These are phyloP conservation scores for Mastigias papua DNA, from an alignment of 30 jellyfish, hydroid and myxozoan genomes.

Conservation along the genomic window DNA sequence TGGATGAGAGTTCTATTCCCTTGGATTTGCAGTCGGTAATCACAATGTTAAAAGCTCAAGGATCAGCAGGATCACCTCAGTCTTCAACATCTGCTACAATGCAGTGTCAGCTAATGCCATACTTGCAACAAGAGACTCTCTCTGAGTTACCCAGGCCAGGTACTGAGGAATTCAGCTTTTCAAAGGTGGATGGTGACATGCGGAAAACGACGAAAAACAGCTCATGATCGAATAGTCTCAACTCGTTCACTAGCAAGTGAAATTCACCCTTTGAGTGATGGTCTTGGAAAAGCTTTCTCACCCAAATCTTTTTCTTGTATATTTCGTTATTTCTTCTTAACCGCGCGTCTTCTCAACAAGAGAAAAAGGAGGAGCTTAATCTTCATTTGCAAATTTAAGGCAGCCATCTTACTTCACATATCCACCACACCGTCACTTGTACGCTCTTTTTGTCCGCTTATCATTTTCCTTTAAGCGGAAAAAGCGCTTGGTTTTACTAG, in stretches of 20 bases:
- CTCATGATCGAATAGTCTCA: slow-evolving; percentile 26
- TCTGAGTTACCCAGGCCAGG: slow-evolving; percentile 32
- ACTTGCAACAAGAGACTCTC: slow-evolving; percentile 19
- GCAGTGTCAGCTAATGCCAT: neutral
- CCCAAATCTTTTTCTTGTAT: slow-evolving; percentile 31
- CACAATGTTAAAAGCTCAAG: slow-evolving; percentile 14
- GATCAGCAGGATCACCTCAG: slow-evolving; percentile 26
- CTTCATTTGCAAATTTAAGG: slow-evolving; percentile 22
- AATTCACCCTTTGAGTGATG: slow-evolving; percentile 27
- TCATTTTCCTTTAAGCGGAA: slow-evolving; percentile 10
- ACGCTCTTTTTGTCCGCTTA: slow-evolving; percentile 27
- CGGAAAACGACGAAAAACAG: slow-evolving; percentile 7
- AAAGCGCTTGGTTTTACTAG: slow-evolving; percentile 33
- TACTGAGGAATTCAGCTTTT: slow-evolving; percentile 26
- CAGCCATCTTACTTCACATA: slow-evolving; percentile 20
- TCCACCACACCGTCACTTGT: slow-evolving; percentile 17
- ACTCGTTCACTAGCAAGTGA: slow-evolving; percentile 35
- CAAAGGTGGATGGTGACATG: slow-evolving; percentile 38
- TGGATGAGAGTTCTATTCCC: slow-evolving; percentile 20
- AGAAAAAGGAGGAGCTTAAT: slow-evolving; percentile 8
- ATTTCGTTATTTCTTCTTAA: slow-evolving; percentile 17
- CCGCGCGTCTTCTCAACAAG: slow-evolving; percentile 15
- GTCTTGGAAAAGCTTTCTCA: slow-evolving; percentile 23
- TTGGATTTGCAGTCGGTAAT: slow-evolving; percentile 21
- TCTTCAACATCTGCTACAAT: slow-evolving; percentile 11